A percentile compares a stretch with the other conserved stretches of the same genome.
Evolutionary conservation across 2,888 invertebrate species (phyloP).

Genomic region (Eupithecia inturbata): DNA sequence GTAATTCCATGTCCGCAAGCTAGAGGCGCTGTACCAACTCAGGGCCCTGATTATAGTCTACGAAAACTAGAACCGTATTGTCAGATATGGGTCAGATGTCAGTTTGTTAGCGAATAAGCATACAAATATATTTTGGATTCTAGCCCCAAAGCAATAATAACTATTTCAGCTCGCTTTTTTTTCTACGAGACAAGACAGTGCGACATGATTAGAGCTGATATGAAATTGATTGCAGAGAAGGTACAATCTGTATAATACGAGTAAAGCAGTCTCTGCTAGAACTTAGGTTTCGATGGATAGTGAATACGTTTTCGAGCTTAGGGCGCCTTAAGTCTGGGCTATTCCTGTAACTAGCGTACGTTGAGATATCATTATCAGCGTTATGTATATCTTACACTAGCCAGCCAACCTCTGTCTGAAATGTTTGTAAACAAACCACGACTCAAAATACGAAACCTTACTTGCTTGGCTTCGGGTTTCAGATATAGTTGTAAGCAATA

Average conservation of each 20-base stretch:
- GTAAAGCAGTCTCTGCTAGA: background rate
- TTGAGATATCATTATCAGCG: background rate
- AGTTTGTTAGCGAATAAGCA: too few relatives aligned
- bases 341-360: background rate
- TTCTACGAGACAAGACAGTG: background rate
- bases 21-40: background rate
- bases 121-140: background rate
- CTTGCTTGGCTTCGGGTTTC: too few relatives aligned
- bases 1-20: background rate
- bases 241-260: background rate
- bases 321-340: background rate
- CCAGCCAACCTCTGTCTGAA: too few relatives aligned
- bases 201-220: background rate
- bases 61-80: too few relatives aligned
- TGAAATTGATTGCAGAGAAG: background rate
- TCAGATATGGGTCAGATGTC: too few relatives aligned
- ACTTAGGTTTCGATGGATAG: background rate
- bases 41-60: too few relatives aligned
- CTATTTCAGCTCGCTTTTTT: background rate
- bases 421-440: too few relatives aligned
- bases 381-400: background rate
- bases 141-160: background rate
- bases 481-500: too few relatives aligned
- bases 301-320: background rate
- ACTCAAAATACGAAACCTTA: too few relatives aligned